A percentile compares a stretch with the other conserved stretches of the same genome.
Conservation (phyloP, 2,113 vertebrate genomes). For the Carlito syrichta region DNA sequence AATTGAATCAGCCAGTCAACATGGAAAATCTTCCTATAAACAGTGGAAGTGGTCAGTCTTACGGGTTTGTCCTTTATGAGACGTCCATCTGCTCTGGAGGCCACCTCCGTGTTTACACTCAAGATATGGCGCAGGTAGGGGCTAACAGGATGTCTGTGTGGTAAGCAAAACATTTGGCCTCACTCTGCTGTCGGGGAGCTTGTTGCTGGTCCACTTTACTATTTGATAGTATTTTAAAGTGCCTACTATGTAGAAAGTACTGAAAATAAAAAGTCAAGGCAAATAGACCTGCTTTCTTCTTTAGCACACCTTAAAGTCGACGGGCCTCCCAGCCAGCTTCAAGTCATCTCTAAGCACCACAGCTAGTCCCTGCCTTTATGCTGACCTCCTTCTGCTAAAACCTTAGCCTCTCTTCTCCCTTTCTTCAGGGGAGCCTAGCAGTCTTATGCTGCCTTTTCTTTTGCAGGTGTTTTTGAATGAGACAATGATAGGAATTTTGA, state of each 20-base stretch:
- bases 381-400: background rate
- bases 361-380: background rate
- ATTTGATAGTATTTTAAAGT: background rate
- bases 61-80: slow-evolving; percentile 92
- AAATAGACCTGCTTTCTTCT: background rate
- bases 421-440: background rate
- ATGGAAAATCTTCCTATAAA: slow-evolving; percentile 94
- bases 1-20: slow-evolving; percentile 84
- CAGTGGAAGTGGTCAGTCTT: slow-evolving; percentile 87
- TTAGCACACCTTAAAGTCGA: background rate
- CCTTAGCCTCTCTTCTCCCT: background rate
- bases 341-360: background rate
- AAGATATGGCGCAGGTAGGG: slow-evolving; percentile 89
- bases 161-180: background rate
- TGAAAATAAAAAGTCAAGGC: background rate
- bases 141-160: background rate
- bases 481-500: slow-evolving; percentile 86
- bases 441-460: slow-evolving; percentile 13
- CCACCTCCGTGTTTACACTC: slow-evolving; percentile 77
- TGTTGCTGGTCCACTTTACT: background rate
- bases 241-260: background rate
- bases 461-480: slow-evolving; percentile 92
- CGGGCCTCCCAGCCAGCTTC: background rate
- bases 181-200: background rate
- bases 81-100: slow-evolving; percentile 87